These are phyloP conservation scores for Perca fluviatilis DNA, from an alignment of 2,113 vertebrate genomes.

Conservation along the genomic window DNA sequence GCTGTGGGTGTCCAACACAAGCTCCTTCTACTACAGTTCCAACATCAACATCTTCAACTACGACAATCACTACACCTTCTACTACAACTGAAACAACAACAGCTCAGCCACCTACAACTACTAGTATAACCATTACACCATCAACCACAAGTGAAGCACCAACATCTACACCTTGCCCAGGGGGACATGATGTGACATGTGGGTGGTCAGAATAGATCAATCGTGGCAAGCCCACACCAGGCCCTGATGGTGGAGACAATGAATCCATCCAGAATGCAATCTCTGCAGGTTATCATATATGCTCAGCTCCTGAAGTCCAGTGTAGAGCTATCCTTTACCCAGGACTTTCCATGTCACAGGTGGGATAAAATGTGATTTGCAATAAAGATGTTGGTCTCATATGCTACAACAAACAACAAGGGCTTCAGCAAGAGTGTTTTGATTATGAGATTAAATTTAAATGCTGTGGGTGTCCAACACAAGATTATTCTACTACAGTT, in stretches of 20 bases:
- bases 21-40: not conserved
- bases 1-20: conserved; percentile 37
- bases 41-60: not conserved
- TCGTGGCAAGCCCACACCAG: conserved; percentile 46
- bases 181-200: conserved; percentile 2
- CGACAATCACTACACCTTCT: not conserved
- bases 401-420: conserved; percentile 76
- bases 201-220: conserved; percentile 45
- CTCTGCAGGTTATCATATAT: conserved; percentile 13
- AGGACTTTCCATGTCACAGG: not conserved
- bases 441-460: conserved; percentile 68
- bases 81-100: not conserved
- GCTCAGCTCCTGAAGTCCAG: conserved; percentile 26
- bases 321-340: conserved; percentile 58
- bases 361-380: conserved; percentile 67
- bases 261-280: conserved; percentile 39
- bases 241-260: conserved; percentile 52
- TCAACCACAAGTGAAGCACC: not conserved
- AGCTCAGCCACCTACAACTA: not conserved
- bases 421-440: conserved; percentile 62
- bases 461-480: conserved; percentile 47
- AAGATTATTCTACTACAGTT: not conserved
- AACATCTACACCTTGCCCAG: not conserved
- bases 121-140: not conserved
- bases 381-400: conserved; percentile 52